Evolutionary conservation across 2,797 vertebrate genomes (phyloP), one percentile per base, ranked within the genome.

Genomic region (Gymnoscopelus microlampas): DNA sequence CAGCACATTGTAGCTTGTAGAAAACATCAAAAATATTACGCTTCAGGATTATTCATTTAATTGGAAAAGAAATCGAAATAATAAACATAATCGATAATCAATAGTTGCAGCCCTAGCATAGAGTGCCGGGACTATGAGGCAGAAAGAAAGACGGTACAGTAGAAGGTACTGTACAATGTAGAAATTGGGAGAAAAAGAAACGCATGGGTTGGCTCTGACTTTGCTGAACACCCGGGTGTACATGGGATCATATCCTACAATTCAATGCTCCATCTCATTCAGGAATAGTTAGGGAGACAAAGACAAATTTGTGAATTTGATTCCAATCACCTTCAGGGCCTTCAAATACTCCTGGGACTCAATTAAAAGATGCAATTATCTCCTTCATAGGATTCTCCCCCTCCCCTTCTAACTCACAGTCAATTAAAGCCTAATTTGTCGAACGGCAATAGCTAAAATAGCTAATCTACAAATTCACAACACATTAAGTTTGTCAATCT

Each of bases 291-390:
- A 50, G 57, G 75, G 53, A 49, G 26, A 44, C 15, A 23, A 60
- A 74, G 74, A 74, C 71, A 69, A 78, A 84, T 73, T 58, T 78
- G 51, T 76, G 69, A 44, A 80, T 86, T 85, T 85, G 76, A 88
- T 88, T 89, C 80, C 72, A 73, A 74, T 90, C 70, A 73, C 80
- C 86, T 86, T 76, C 35, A 0, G 2, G 86, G 79, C 71, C 13
- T 75, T 81, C 60, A 62, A 84, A 53, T 53, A 59, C 90, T 81
- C 80, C 53, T 2, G 85, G 91, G 88, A 90, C 88, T 93, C 78
- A 91, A 92, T 92, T 93, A 91, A 91, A 91, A 91, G 75, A 82
- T 70, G 77, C 87, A 90, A 91, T 93, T 90, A 91, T 89, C 68
- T 81, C 80, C 84, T 84, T 81, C 79, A 77, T 77, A 71, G 64